Evolutionary conservation across 2,113 vertebrate genomes (phyloP), one percentile per base, ranked within the genome.

Genomic region (Tricholaema leucomelas): DNA sequence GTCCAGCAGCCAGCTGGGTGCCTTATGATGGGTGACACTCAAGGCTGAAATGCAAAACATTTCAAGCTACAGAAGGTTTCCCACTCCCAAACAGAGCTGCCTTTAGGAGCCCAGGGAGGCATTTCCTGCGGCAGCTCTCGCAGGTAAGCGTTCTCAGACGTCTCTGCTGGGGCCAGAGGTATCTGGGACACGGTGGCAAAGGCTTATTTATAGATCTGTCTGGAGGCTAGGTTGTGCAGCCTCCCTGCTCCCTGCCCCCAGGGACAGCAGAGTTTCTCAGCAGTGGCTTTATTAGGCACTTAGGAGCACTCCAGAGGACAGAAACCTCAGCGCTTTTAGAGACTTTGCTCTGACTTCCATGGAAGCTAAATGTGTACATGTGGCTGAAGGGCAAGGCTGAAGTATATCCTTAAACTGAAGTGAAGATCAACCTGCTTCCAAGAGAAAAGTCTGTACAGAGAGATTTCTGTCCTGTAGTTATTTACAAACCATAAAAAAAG

Each of bases 401-500:
- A 64, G 17, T 24, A 2, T 16, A 50, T 13, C 18, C 59, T 44
- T 23, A 25, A 69, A 73, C 33, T 7, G 44, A 66, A 52, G 52
- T 38, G 18, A 21, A 20, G 25, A 24, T 7, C 25, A 20, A 38
- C 24, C 13, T 35, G 3, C 38, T 66, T 81, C 6, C n/a, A 66
- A 70, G 48, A 59, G 16, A 23, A 56, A 30, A 23, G 25, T 1
- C 5, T 3, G 12, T 33, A 5, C 36, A 8, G 36, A 16, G 60
- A 23, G n/a, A 8, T 78, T 73, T 40, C n/a, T n/a, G 0, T 50
- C 36, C 0, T 6, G 11, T 18, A 14, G 30, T 6, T 31, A 1
- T 31, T 56, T 35, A 30, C 82, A 31, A 64, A 13, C 40, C 42
- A 19, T n/a, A n/a, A n/a, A n/a, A n/a, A n/a, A n/a, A n/a, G n/a